Conservation (phyloP, 1,140 invertebrate species). For the Trachymyrmex cornetzi region DNA sequence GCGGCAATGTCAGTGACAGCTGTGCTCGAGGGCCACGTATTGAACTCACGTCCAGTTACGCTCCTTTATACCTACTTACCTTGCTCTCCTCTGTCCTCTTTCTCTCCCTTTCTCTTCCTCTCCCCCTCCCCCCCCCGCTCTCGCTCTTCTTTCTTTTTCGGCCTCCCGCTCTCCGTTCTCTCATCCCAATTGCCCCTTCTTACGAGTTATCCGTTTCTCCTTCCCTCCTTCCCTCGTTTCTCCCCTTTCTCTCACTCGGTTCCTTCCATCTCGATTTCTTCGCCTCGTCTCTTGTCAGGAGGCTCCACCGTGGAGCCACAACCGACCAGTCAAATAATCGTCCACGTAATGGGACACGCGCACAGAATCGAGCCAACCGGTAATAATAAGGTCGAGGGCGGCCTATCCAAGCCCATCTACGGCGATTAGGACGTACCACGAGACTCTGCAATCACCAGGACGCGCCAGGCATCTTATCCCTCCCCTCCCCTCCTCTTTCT, state of each 20-base stretch:
- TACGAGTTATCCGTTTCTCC: background rate
- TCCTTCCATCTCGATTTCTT: conserved; percentile 62
- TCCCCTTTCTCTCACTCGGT: conserved; percentile 53
- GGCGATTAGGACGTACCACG: conserved; percentile 72
- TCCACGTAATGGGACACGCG: conserved; percentile 72
- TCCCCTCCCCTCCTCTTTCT: background rate
- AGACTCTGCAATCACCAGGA: conserved; percentile 59
- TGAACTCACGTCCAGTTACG: conserved; percentile 85
- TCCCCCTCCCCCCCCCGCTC: background rate
- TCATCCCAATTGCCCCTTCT: conserved; percentile 49
- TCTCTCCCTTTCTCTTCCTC: conserved; percentile 7
- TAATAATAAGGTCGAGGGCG: conserved; percentile 72
- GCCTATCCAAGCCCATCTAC: conserved; percentile 71
- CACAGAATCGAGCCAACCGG: conserved; percentile 65
- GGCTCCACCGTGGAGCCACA: conserved; percentile 36
- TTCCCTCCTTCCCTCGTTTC: background rate
- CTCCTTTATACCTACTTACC: conserved; percentile 86
- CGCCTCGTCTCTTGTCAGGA: conserved; percentile 37
- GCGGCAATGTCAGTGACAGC: conserved; percentile 85
- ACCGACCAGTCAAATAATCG: conserved; percentile 77
- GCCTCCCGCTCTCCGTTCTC: conserved; percentile 51
- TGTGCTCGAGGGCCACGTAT: conserved; percentile 85
- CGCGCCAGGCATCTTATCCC: conserved; percentile 20
- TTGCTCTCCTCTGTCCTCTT: conserved; percentile 65
- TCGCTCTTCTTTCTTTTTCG: conserved; percentile 17